These are phyloP conservation scores for Drosophila sordidula DNA, from an alignment of 2,888 invertebrate species.

Conservation along the genomic window DNA sequence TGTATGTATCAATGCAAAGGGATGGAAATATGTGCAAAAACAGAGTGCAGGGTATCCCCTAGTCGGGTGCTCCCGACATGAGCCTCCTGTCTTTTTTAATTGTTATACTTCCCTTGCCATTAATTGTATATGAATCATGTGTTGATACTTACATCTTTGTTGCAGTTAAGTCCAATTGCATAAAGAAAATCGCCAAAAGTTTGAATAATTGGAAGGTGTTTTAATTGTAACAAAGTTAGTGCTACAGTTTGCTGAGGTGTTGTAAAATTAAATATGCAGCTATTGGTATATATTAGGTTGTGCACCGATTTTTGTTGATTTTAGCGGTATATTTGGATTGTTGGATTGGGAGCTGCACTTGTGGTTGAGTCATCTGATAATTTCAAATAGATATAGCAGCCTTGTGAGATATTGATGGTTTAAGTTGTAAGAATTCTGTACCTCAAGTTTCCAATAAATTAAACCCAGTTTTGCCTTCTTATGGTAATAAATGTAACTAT, in stretches of 20 bases:
- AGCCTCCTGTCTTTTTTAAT: not conserved
- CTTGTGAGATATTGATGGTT: constrained; percentile 16
- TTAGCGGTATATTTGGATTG: constrained; percentile 56
- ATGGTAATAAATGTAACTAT: constrained; percentile 3
- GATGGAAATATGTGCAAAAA: no score
- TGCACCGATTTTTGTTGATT: constrained; percentile 32
- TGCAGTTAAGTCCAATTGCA: constrained; percentile 51
- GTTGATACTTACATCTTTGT: constrained; percentile 77
- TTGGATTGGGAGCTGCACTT: constrained; percentile 59
- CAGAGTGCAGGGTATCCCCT: no score
- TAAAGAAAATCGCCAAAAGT: constrained; percentile 77
- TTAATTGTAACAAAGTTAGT: constrained; percentile 54
- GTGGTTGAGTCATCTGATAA: constrained; percentile 53
- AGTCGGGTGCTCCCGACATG: no score
- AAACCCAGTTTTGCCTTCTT: not conserved
- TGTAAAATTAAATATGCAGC: constrained; percentile 17
- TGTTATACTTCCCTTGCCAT: not conserved
- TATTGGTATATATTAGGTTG: constrained; percentile 28
- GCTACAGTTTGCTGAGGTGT: constrained; percentile 20
- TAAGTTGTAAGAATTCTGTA: constrained; percentile 3
- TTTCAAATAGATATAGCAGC: constrained; percentile 42
- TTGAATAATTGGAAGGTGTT: constrained; percentile 76
- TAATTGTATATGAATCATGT: not conserved
- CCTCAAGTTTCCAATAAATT: constrained; percentile 4
- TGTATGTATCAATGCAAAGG: no score